Evolutionary conservation across 2,888 invertebrate genomes (phyloP), one percentile per base, ranked within the genome.

Genomic region (Galeruca laticollis): DNA sequence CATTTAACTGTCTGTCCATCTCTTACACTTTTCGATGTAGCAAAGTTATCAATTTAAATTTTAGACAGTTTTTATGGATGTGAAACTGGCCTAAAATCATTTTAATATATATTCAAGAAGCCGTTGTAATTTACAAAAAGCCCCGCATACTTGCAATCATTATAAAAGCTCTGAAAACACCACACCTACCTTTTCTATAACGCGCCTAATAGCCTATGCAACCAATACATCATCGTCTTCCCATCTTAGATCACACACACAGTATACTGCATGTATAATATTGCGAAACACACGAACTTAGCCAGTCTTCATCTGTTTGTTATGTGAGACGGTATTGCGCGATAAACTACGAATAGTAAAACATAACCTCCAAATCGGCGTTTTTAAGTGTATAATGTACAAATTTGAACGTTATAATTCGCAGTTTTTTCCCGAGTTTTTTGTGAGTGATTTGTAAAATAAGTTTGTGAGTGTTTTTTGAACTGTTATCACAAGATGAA

Each of bases 321-420:
- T 52, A 8, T 1, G 8, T n/a, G 69, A 71, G 73, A 54, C 59
- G 67, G 73, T 68, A 47, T 57, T 73, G 71, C 73, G 73, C 73
- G 73, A 49, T 59, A 56, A 47, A 54, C 33, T 37, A 9, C 35
- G 6, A 9, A 20, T 40, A 64, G 40, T 43, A 63, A 68, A 31
- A 73, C 70, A 68, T 73, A 73, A 73, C 73, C 73, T 73, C 33
- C 21, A 71, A 69, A 68, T 71, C 73, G 71, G 71, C 71, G 68
- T 69, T 57, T 73, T 73, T 62, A 43, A 18, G 40, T 47, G 71
- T 40, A 73, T 71, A 71, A 73, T 73, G 73, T 71, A 72, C 15
- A 63, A 68, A 70, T 40, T 49, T 13, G 62, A 62, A 65, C 57
- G 65, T 33, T 59, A 40, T 20, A 57, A 26, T 52, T 35, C 31